phyloP scores from a whole-genome alignment of 2,113 vertebrate genomes.

The Ictalurus punctatus region DNA sequence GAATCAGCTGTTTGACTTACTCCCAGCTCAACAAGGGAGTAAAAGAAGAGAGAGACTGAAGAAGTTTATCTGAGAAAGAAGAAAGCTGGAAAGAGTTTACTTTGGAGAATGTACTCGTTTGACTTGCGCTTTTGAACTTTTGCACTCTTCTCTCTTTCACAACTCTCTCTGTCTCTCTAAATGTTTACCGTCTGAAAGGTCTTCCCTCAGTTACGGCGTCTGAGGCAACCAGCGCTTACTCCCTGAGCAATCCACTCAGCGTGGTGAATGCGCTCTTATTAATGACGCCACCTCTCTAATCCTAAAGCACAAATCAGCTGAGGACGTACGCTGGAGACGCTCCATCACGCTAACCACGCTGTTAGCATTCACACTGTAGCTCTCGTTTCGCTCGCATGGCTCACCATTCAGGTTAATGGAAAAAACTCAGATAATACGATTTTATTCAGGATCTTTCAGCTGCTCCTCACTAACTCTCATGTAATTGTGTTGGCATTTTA shows the following conservation, averaged over 20 bases:
- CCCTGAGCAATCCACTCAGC: constrained; percentile 64
- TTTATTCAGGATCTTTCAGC: background rate
- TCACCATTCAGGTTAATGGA: background rate
- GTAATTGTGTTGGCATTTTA: background rate
- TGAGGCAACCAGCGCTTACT: constrained; percentile 67
- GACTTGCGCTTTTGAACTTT: constrained; percentile 33
- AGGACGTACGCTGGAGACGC: constrained; percentile 10
- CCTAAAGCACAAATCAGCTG: constrained; percentile 19
- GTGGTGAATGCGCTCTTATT: constrained; percentile 60
- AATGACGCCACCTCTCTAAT: constrained; percentile 54
- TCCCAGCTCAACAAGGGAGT: constrained; percentile 4
- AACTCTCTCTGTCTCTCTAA: constrained; percentile 30
- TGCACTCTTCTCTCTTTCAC: background rate
- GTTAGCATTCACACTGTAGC: constrained; percentile 10
- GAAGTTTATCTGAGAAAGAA: background rate
- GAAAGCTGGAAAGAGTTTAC: constrained; percentile 14
- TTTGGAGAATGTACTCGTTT: constrained; percentile 19
- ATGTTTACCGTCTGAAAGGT: constrained; percentile 66
- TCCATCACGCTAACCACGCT: constrained; percentile 20
- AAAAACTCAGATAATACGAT: background rate
- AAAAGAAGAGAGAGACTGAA: background rate
- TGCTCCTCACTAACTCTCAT: background rate
- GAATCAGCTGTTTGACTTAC: constrained; percentile 63
- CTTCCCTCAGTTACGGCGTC: constrained; percentile 74
- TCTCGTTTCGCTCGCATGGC: background rate